Evolutionary conservation across 2,797 vertebrate species (phyloP), one percentile per base, ranked within the genome.

Genomic region (Octomys mimax): DNA sequence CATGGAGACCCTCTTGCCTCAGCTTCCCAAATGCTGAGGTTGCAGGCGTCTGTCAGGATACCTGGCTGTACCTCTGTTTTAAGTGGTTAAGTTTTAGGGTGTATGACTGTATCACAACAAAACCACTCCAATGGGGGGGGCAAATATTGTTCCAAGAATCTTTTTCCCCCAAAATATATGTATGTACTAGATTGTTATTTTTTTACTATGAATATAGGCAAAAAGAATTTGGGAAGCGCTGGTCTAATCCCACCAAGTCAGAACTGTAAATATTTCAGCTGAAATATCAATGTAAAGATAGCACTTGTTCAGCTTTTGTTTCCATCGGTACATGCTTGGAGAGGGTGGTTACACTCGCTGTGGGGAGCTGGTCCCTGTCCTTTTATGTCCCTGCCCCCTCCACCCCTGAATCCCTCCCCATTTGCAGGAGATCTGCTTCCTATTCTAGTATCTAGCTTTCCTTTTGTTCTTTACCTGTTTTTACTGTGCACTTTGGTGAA

Each of bases 141-240:
- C 42, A 96, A 54, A 33, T 68, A 73, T 8, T 36, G 0, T 52
- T 91, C 78, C 24, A 57, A 89, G 46, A 92, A 89, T 73, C 13
- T n/a, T 33, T 52, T 46, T 19, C 1, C 54, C 52, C 54, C 16
- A 92, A 66, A 10, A 49, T 49, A 4, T 73, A n/a, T 71, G 31
- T 80, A 11, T 87, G n/a, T 61, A 16, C 33, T 57, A 28, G 26
- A 42, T 77, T 82, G 68, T 82, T 91, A 68, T 61, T 92, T 96
- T 89, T 24, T 71, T 28, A 54, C 73, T 70, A 3, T 82, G 10
- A 89, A 77, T 31, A 22, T 4, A 24, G 14, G 81, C 11, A 39
- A 73, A 82, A 77, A 57, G 36, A 52, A 22, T 39, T 81, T 42
- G 75, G 77, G 70, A 91, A 92, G 13, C 13, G 5, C 10, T 77